Percentiles rank a stretch among this genome's conserved stretches.
phyloP scores from a whole-genome alignment of 2,888 invertebrate species.

The Drosophila borborema region DNA sequence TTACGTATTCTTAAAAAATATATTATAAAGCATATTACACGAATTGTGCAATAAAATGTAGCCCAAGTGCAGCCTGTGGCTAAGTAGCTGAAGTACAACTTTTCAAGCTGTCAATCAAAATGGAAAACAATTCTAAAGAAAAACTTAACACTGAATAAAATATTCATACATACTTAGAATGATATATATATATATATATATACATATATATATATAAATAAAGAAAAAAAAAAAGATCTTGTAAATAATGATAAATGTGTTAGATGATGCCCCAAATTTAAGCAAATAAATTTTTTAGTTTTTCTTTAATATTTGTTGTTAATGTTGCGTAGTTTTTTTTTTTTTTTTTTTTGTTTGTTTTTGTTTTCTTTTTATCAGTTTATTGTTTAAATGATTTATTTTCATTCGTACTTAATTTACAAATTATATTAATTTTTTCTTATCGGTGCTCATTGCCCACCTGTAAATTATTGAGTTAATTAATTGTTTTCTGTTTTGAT shows the following conservation, averaged over 20 bases:
- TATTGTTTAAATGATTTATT: constrained; percentile 50
- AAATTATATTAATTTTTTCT: constrained; percentile 19
- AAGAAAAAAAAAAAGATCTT: constrained; percentile 34
- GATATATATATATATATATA: constrained; percentile 24
- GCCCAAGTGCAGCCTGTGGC: constrained; percentile 18
- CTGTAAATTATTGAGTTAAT: constrained; percentile 26
- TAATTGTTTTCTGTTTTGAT: constrained; percentile 17
- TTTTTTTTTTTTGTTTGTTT: constrained; percentile 41
- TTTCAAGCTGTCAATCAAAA: constrained; percentile 49
- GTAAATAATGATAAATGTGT: constrained; percentile 60
- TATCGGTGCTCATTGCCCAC: constrained; percentile 35
- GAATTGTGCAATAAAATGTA: background rate
- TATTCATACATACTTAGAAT: constrained; percentile 29
- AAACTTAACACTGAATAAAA: constrained; percentile 21
- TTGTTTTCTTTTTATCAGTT: constrained; percentile 27
- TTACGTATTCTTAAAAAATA: background rate
- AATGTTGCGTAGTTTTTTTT: constrained; percentile 49
- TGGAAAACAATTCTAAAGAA: constrained; percentile 10
- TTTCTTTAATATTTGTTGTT: constrained; percentile 36
- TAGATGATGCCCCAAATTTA: constrained; percentile 28
- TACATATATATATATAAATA: too few relatives aligned
- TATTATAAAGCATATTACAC: constrained; percentile 7
- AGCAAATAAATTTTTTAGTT: constrained; percentile 13
- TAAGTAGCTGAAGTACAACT: constrained; percentile 44
- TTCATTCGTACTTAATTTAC: constrained; percentile 60